These are phyloP conservation scores for Terrapene triunguis DNA, from an alignment of 2,113 vertebrate genomes.

Conservation along the genomic window DNA sequence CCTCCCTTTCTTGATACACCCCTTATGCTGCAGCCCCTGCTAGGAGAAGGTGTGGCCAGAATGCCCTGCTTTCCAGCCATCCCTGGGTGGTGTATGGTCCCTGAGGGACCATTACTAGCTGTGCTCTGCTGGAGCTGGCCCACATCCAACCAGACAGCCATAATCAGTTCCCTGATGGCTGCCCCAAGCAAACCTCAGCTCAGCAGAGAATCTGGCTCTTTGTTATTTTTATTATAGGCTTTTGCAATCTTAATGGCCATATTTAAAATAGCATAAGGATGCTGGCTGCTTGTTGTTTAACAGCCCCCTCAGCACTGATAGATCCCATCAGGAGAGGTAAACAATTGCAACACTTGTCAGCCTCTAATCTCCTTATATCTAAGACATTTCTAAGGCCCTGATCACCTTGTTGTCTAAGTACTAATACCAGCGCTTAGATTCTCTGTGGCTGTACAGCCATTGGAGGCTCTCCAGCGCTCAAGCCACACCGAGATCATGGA, in stretches of 20 bases:
- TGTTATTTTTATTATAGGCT: not conserved
- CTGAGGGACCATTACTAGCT: not conserved
- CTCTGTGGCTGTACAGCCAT: not conserved
- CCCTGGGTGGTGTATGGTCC: accelerated
- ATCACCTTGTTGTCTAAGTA: not conserved
- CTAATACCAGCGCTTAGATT: not conserved
- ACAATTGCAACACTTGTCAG: conserved; percentile 20
- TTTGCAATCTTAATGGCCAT: not conserved
- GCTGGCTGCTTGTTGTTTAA: conserved; percentile 41
- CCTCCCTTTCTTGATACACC: not conserved
- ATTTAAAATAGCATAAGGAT: conserved; percentile 31
- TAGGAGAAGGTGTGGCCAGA: not conserved
- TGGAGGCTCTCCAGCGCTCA: not conserved
- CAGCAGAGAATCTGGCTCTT: conserved; percentile 8
- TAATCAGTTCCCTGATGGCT: not conserved
- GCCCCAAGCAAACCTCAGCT: conserved; percentile 30
- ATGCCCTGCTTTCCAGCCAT: accelerated
- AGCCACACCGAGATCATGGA: accelerated
- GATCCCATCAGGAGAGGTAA: conserved; percentile 13
- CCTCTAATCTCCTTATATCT: conserved; percentile 1
- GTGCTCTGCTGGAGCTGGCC: not conserved
- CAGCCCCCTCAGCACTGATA: not conserved
- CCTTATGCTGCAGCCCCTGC: not conserved
- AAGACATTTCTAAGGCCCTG: not conserved
- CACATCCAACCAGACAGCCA: not conserved